Conservation (phyloP, 2,888 invertebrate genomes). For the Blastobasis lacticolella region DNA sequence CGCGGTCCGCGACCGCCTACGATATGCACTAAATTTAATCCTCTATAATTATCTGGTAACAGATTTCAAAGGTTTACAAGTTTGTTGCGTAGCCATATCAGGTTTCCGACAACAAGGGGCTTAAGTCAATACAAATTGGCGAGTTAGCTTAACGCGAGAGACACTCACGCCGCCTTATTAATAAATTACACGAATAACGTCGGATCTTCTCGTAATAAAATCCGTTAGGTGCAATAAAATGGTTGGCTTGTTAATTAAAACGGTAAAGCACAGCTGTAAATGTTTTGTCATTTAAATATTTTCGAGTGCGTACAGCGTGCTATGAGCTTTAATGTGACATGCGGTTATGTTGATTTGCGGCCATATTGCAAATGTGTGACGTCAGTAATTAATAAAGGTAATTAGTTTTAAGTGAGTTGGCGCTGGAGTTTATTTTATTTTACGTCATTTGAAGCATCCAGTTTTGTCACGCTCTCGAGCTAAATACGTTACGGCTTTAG, state of each 20-base stretch:
- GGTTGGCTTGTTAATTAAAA: conserved; percentile 22
- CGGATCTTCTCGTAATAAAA: conserved; percentile 18
- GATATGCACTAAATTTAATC: too few species aligned
- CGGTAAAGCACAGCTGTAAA: conserved; percentile 10
- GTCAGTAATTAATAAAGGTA: too few species aligned
- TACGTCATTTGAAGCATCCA: too few species aligned
- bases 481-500: too few species aligned
- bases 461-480: too few species aligned
- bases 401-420: too few species aligned
- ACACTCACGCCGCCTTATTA: conserved; percentile 12
- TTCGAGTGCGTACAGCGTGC: neutral
- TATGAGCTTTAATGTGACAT: neutral
- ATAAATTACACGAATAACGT: conserved; percentile 20
- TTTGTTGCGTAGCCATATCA: neutral
- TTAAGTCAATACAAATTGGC: too few species aligned
- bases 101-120: neutral
- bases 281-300: conserved; percentile 15
- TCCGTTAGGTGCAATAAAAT: conserved; percentile 22
- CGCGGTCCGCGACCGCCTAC: too few species aligned
- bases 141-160: neutral
- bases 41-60: too few species aligned
- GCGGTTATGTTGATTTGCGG: neutral
- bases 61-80: too few species aligned
- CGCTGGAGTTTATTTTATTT: too few species aligned
- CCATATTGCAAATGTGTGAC: too few species aligned